These are phyloP conservation scores for Cettia cetti DNA, from an alignment of 2,113 vertebrate genomes.

Conservation along the genomic window DNA sequence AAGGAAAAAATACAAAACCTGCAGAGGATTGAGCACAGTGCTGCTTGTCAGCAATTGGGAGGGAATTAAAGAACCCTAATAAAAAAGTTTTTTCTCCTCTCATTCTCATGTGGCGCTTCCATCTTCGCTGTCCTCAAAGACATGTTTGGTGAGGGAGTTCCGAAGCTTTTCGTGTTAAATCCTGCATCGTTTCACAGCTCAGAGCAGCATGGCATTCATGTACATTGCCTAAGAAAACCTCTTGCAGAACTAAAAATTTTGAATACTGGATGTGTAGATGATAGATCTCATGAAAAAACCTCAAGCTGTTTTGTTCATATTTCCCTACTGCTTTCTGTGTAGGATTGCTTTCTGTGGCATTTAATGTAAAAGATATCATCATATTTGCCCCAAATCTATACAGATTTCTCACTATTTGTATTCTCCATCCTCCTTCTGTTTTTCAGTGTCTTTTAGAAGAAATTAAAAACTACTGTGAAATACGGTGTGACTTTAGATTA, in stretches of 20 bases:
- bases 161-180: background rate
- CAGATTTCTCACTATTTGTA: background rate
- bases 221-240: background rate
- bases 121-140: background rate
- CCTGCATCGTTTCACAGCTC: background rate
- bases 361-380: background rate
- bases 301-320: background rate
- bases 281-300: background rate
- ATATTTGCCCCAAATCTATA: background rate
- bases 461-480: background rate
- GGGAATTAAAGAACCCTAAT: background rate
- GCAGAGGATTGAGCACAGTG: background rate
- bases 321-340: too few species aligned
- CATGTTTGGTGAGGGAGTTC: background rate
- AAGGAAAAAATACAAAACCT: background rate
- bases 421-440: background rate
- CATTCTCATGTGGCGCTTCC: background rate
- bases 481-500: background rate
- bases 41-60: background rate
- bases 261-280: background rate
- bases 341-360: background rate
- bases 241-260: background rate
- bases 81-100: background rate
- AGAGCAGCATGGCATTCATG: background rate
- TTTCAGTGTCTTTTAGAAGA: background rate